Conservation (phyloP, 92 coral and sea anemone species). For the Epizoanthus stellaris region DNA sequence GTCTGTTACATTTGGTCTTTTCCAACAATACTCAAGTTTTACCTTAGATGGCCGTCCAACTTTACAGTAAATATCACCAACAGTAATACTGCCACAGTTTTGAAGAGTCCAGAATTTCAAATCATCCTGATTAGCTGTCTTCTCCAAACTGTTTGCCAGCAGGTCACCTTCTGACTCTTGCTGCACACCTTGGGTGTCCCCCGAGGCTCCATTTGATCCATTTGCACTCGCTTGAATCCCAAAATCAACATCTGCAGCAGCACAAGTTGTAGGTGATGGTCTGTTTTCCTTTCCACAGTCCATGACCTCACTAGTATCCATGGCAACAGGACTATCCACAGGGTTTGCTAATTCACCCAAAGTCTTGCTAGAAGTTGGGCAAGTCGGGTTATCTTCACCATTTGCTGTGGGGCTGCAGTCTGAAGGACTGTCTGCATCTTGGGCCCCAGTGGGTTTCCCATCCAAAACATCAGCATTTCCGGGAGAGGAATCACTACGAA, state of each 20-base stretch:
- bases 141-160: not conserved
- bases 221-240: not conserved
- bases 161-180: not conserved
- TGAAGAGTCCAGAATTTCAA: slow-evolving; percentile 74
- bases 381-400: not conserved
- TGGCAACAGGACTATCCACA: not conserved
- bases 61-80: slow-evolving; percentile 89
- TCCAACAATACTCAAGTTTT: slow-evolving; percentile 79
- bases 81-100: slow-evolving; percentile 77
- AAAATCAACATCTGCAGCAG: not conserved
- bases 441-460: not conserved
- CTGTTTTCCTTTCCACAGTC: slow-evolving; percentile 43
- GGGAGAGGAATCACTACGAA: slow-evolving; percentile 7
- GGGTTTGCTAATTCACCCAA: not conserved
- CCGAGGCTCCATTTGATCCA: not conserved
- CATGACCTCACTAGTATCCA: slow-evolving; percentile 8
- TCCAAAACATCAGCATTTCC: not conserved
- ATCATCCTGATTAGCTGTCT: not conserved
- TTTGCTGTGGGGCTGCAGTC: slow-evolving; percentile 7
- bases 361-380: not conserved
- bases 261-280: slow-evolving; percentile 19
- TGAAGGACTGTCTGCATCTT: not conserved
- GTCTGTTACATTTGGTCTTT: slow-evolving; percentile 52
- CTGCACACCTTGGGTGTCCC: slow-evolving; percentile 6
- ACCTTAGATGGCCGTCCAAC: slow-evolving; percentile 87